Evolutionary conservation across 2,888 invertebrate genomes (phyloP).

Genomic region (Drosophila antonietae): DNA sequence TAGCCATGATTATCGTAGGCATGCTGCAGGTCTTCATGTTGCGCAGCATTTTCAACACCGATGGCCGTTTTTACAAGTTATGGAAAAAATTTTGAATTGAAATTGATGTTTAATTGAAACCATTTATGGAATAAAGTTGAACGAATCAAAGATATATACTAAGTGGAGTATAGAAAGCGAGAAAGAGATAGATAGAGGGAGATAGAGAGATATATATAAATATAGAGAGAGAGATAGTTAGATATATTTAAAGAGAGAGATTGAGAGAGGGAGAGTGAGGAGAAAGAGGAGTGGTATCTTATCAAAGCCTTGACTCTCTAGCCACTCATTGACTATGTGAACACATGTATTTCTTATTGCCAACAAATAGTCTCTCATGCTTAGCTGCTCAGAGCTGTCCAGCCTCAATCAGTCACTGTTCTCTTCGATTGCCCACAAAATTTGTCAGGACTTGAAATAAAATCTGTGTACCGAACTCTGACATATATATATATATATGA

Average conservation of each 20-base stretch:
- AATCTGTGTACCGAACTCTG: slow-evolving; percentile 46
- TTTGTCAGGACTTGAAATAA: slow-evolving; percentile 42
- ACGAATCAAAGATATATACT: background rate
- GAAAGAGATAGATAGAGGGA: too few species aligned
- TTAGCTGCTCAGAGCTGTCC: background rate
- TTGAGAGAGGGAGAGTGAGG: too few species aligned
- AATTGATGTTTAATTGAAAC: background rate
- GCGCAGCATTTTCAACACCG: slow-evolving; percentile 90
- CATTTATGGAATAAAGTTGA: background rate
- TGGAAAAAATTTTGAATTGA: slow-evolving; percentile 71
- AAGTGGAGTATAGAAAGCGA: too few species aligned
- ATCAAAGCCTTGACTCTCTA: background rate
- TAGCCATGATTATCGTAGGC: slow-evolving; percentile 90
- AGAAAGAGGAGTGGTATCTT: too few species aligned
- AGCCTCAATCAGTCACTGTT: slow-evolving; percentile 20
- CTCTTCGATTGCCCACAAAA: slow-evolving; percentile 11
- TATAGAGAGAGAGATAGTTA: too few species aligned
- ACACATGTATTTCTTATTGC: background rate
- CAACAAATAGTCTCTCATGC: background rate
- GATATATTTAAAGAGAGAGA: too few species aligned
- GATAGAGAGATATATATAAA: too few species aligned
- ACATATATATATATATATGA: slow-evolving; percentile 42
- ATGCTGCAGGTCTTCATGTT: slow-evolving; percentile 91
- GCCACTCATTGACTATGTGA: background rate
- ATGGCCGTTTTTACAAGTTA: slow-evolving; percentile 80